Base-by-base conservation (phyloP, 2,113 vertebrate genomes). In the Tauraco erythrolophus region DNA sequence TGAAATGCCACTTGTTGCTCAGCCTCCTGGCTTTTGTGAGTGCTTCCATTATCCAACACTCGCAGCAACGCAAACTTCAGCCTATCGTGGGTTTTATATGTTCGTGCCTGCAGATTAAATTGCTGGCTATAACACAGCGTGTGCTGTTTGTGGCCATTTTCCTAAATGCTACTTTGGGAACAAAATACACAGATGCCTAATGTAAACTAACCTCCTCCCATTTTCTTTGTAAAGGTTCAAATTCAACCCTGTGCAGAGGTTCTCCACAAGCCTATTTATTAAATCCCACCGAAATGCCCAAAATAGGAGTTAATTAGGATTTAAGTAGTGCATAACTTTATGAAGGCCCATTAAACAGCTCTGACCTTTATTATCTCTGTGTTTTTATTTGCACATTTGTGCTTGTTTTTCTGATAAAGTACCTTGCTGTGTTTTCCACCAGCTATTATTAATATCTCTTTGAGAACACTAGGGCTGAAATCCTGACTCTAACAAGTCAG, bases 71-170 rank as follows among this genome's bases (percentile, higher is more conserved):
- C 71, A 94, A 94, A 64, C 89, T 92, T 83, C 61, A 75, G 35
- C 79, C 71, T 60, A 19, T 48, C 84, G 5, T 10, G 82, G 92
- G 75, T 84, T 95, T 95, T 83, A 60, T 83, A 58, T 4, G 53
- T 28, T 89, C 56, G 4, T 96, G 88, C 87, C 95, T 89, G 95
- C 92, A 94, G 94, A 97, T 96, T 87, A 96, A 97, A 95, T 91
- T 94, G 93, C 85, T 45, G 76, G 50, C 89, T 94, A 37, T 96
- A 97, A 97, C 87, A 57, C 89, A 97, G 89, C 91, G 17, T 81
- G 87, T 75, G 91, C 79, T 94, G 78, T 56, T 96, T 96, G 94
- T 83, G 87, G 89, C 84, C 19, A 1, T 92, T 93, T 66, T 79
- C 87, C 74, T 96, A 94, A 97, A 68, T 76, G 80, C 91, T 89